phyloP scores from a whole-genome alignment of 2,888 invertebrate species.

The Phanerotoma sp. region DNA sequence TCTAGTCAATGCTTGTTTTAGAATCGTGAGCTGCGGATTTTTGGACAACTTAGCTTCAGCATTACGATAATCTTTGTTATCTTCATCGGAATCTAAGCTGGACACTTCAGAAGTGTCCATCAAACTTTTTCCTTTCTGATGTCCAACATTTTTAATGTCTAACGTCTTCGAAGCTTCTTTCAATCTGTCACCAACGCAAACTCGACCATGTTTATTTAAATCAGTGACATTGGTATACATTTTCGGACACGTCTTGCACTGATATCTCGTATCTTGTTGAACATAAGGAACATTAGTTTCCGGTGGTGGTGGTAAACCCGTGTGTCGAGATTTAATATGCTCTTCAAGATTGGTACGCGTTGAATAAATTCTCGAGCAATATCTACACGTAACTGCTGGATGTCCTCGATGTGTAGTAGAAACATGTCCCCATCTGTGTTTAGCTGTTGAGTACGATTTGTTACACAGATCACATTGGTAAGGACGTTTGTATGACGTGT shows the following conservation, averaged over 20 bases:
- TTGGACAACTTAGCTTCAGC: constrained; percentile 59
- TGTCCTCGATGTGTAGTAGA: constrained; percentile 57
- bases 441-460: constrained; percentile 58
- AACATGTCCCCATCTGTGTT: constrained; percentile 59
- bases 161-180: constrained; percentile 33
- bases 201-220: constrained; percentile 49
- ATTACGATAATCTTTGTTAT: constrained; percentile 49
- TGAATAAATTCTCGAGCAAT: constrained; percentile 57
- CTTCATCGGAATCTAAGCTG: constrained; percentile 50
- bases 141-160: constrained; percentile 34
- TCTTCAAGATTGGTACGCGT: constrained; percentile 57
- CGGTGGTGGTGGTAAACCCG: constrained; percentile 47
- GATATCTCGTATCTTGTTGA: constrained; percentile 42
- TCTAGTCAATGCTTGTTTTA: constrained; percentile 54
- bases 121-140: constrained; percentile 52
- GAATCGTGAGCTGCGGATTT: constrained; percentile 54
- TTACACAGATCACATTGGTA: constrained; percentile 58
- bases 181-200: constrained; percentile 42
- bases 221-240: constrained; percentile 51
- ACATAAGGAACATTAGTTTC: constrained; percentile 39
- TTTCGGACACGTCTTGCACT: constrained; percentile 52
- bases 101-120: constrained; percentile 50
- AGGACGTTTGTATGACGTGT: constrained; percentile 56
- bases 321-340: constrained; percentile 56
- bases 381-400: constrained; percentile 57